Conservation (phyloP, 2,113 vertebrate species). For the Leuciscus idus region DNA sequence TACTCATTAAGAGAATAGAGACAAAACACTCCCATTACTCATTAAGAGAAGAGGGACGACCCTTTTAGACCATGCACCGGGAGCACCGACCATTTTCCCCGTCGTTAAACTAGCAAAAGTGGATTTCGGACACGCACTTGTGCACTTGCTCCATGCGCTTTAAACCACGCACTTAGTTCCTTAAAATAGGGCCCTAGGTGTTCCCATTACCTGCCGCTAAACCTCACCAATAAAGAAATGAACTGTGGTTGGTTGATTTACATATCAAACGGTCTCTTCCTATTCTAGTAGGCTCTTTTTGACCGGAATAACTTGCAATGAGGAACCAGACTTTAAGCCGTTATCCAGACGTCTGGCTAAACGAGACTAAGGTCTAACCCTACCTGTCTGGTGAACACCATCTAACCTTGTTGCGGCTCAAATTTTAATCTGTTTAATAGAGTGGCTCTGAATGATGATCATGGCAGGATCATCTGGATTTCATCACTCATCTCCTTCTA, state of each 20-base stretch:
- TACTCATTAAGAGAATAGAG: too few relatives aligned
- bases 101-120: too few relatives aligned
- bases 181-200: too few relatives aligned
- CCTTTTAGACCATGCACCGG: too few relatives aligned
- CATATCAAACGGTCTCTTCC: background rate
- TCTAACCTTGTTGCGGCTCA: background rate
- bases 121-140: too few relatives aligned
- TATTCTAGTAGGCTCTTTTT: background rate
- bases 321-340: background rate
- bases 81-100: too few relatives aligned
- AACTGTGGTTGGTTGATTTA: background rate
- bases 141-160: too few relatives aligned
- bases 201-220: too few relatives aligned
- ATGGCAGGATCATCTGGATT: background rate
- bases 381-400: background rate
- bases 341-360: background rate
- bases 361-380: background rate
- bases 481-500: background rate
- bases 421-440: background rate
- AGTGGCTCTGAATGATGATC: slow-evolving; percentile 3
- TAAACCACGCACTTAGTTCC: too few relatives aligned
- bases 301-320: background rate
- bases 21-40: too few relatives aligned
- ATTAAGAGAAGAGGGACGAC: too few relatives aligned
- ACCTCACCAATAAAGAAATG: background rate